Evolutionary conservation across 2,113 vertebrate species (phyloP).

Genomic region (Phoenicopterus ruber): DNA sequence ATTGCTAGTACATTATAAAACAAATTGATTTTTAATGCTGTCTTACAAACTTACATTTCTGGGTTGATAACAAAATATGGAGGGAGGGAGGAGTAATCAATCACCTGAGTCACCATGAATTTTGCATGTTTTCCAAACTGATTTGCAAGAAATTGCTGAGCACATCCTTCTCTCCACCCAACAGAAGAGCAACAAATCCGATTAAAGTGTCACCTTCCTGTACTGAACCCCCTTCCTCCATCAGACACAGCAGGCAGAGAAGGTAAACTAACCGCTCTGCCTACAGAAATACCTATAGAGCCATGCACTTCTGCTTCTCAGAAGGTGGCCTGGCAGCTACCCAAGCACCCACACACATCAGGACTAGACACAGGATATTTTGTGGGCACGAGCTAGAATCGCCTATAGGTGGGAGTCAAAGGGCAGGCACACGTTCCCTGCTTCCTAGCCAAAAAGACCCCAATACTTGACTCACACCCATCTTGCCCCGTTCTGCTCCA

Average conservation of each 20-base stretch:
- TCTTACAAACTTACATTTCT: background rate
- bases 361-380: background rate
- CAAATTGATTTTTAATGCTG: background rate
- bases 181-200: background rate
- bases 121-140: background rate
- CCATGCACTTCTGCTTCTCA: background rate
- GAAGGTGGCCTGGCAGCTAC: background rate
- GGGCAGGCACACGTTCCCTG: background rate
- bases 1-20: background rate
- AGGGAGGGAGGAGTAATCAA: background rate
- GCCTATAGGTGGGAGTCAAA: rapidly evolving
- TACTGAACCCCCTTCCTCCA: background rate
- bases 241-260: background rate
- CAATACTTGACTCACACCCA: background rate
- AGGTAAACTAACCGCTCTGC: background rate
- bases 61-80: background rate
- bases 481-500: rapidly evolving
- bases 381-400: background rate
- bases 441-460: background rate
- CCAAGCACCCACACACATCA: background rate
- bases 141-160: background rate
- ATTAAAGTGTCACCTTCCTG: background rate
- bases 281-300: background rate
- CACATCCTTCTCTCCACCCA: background rate
- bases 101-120: background rate